phyloP scores from a whole-genome alignment of 2,888 invertebrate species.

The Mayetiola destructor region DNA sequence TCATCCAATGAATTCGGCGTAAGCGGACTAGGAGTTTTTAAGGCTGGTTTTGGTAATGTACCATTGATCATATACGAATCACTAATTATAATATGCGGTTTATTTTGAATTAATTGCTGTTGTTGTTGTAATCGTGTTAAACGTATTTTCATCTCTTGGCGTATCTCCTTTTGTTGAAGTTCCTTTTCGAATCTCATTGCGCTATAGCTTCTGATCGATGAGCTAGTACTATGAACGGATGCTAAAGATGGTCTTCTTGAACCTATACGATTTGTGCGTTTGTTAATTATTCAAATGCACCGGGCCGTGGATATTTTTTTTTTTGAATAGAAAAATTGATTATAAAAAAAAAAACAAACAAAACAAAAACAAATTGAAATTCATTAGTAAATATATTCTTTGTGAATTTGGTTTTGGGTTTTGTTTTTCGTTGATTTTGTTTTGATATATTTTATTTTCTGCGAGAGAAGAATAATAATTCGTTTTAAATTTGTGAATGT shows the following conservation, averaged over 20 bases:
- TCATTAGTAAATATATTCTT: not conserved
- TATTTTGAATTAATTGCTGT: slow-evolving; percentile 39
- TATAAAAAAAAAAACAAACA: slow-evolving; percentile 24
- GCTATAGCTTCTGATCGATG: slow-evolving; percentile 70
- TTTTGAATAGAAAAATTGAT: not conserved
- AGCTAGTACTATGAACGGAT: slow-evolving; percentile 70
- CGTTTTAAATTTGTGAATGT: no score
- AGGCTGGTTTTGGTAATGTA: slow-evolving; percentile 24
- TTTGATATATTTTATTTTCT: not conserved
- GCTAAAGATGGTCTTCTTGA: slow-evolving; percentile 77
- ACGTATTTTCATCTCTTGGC: slow-evolving; percentile 61
- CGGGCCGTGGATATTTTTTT: not conserved
- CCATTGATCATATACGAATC: slow-evolving; percentile 31
- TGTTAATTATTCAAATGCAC: not conserved
- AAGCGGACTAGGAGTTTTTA: slow-evolving; percentile 56
- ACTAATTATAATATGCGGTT: slow-evolving; percentile 36
- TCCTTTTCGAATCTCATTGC: slow-evolving; percentile 66
- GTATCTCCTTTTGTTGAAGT: slow-evolving; percentile 63
- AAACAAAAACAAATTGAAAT: slow-evolving; percentile 16
- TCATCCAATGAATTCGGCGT: slow-evolving; percentile 76
- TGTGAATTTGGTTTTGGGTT: not conserved
- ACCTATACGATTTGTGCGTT: slow-evolving; percentile 40
- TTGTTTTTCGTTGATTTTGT: not conserved
- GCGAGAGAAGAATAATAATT: no score
- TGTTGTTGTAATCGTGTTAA: slow-evolving; percentile 50